Evolutionary conservation across 2,888 invertebrate species (phyloP).

Genomic region (Tanypteryx hageni): DNA sequence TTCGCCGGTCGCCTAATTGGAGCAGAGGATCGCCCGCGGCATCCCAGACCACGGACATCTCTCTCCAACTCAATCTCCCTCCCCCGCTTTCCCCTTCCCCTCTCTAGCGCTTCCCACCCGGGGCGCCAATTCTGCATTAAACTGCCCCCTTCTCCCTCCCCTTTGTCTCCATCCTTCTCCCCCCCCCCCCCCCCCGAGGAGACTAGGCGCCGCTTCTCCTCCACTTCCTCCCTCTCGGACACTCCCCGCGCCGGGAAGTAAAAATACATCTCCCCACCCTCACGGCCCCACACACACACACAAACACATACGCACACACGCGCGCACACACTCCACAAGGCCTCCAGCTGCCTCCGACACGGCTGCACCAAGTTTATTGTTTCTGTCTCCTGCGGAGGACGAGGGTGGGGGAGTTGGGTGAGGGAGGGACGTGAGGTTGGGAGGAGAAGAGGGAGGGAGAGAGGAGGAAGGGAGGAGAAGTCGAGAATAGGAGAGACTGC

Average conservation of each 20-base stretch:
- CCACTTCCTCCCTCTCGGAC: neutral
- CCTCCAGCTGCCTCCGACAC: conserved; percentile 9
- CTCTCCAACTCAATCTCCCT: too few species aligned
- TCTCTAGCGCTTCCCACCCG: neutral
- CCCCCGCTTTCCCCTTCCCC: too few species aligned
- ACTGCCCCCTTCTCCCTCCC: neutral
- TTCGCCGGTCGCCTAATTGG: too few species aligned
- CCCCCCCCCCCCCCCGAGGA: neutral
- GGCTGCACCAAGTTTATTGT: conserved; percentile 44
- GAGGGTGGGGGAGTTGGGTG: neutral
- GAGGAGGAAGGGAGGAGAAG: neutral
- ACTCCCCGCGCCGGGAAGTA: neutral
- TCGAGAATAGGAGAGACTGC: too few species aligned
- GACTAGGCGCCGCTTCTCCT: too few species aligned
- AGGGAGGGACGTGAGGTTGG: neutral
- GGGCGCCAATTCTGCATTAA: neutral
- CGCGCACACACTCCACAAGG: neutral
- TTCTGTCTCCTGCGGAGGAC: conserved; percentile 43
- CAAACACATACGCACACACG: neutral
- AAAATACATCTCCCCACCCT: neutral
- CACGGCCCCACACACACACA: neutral
- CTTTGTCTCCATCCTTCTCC: neutral
- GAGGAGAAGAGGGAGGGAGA: neutral
- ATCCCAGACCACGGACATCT: too few species aligned
- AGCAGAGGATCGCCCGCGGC: too few species aligned